These are phyloP conservation scores for Nebria ingens DNA, from an alignment of 1,140 invertebrate genomes.

Conservation along the genomic window DNA sequence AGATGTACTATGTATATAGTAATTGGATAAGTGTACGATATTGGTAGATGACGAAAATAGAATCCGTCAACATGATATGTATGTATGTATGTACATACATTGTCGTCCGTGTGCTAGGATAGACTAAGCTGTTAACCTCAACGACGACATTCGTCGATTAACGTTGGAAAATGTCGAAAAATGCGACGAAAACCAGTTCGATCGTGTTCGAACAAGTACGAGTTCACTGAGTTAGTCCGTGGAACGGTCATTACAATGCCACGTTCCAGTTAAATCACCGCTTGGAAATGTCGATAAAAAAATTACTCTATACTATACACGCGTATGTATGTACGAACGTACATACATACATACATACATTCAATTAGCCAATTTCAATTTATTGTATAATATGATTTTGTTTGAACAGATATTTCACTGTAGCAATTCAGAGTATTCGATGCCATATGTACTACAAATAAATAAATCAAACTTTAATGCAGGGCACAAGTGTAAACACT, in stretches of 20 bases:
- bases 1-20: neutral
- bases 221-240: neutral
- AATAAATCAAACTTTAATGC: conserved; percentile 5
- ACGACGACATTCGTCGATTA: neutral
- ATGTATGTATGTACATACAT: too few relatives aligned
- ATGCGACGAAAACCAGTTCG: neutral
- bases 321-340: neutral
- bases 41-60: neutral
- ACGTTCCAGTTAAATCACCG: neutral
- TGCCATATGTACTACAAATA: neutral
- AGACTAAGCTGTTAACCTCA: neutral
- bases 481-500: conserved; percentile 4
- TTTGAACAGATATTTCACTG: conserved; percentile 6
- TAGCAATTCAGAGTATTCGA: conserved; percentile 5
- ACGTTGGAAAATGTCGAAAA: neutral
- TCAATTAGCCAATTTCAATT: neutral
- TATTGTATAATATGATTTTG: neutral
- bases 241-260: neutral
- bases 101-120: neutral
- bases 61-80: neutral
- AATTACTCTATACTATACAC: neutral
- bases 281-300: neutral
- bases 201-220: neutral
- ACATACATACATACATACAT: conserved; percentile 1
- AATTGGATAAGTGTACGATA: neutral